Evolutionary conservation across 2,888 invertebrate genomes (phyloP).

Genomic region (Acanthosepion lycidas): DNA sequence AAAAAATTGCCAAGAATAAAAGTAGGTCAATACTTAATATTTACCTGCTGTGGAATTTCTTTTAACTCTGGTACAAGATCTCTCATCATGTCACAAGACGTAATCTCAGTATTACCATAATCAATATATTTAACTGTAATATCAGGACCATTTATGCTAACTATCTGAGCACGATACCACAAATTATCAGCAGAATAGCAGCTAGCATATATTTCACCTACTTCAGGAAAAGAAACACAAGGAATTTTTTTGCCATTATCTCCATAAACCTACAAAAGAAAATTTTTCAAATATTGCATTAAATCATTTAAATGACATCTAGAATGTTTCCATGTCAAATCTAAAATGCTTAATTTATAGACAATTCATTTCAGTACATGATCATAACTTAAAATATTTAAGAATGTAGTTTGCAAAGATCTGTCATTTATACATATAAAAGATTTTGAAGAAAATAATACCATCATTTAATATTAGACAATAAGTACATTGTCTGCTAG

Average conservation of each 20-base stretch:
- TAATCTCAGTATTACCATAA: constrained; percentile 37
- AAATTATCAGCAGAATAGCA: constrained; percentile 12
- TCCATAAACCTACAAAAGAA: background rate
- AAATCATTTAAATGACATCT: background rate
- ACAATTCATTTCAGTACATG: no score
- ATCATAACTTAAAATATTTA: background rate
- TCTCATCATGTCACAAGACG: background rate
- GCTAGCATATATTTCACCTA: background rate
- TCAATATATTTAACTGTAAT: constrained; percentile 35
- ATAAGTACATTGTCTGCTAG: no score
- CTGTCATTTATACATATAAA: background rate
- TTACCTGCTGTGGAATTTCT: background rate
- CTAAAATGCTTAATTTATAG: background rate
- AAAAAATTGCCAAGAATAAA: no score
- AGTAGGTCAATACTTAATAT: background rate
- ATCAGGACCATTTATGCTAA: background rate
- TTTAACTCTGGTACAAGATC: background rate
- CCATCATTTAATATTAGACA: no score
- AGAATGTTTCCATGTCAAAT: background rate
- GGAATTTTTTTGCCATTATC: background rate
- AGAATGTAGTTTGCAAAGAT: background rate
- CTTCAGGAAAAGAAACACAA: background rate
- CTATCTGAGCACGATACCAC: constrained; percentile 40
- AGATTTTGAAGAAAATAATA: no score
- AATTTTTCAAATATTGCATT: background rate